Evolutionary conservation across 2,797 vertebrate species (phyloP).

Genomic region (Podarcis lilfordi): DNA sequence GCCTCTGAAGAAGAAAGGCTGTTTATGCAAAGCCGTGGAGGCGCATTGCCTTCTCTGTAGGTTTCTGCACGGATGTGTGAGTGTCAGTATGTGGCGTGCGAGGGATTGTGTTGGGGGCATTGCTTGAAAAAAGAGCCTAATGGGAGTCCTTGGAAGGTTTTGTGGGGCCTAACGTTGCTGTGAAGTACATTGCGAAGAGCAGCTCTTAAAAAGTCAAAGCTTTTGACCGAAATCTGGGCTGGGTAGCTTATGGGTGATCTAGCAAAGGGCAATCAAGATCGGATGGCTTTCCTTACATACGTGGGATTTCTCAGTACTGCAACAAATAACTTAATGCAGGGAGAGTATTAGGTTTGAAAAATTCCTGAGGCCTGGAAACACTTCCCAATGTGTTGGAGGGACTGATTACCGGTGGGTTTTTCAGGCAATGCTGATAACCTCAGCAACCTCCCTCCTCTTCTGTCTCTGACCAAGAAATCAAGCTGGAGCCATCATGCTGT

Average conservation of each 20-base stretch:
- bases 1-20: slow-evolving; percentile 60
- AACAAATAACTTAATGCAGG: slow-evolving; percentile 49
- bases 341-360: slow-evolving; percentile 45
- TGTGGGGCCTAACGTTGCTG: slow-evolving; percentile 83
- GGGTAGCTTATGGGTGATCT: slow-evolving; percentile 59
- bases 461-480: slow-evolving; percentile 50
- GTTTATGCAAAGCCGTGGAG: slow-evolving; percentile 64
- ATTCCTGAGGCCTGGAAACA: slow-evolving; percentile 61
- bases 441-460: slow-evolving; percentile 45
- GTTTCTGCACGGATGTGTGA: slow-evolving; percentile 65
- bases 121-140: slow-evolving; percentile 58
- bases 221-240: slow-evolving; percentile 56
- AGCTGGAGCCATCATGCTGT: slow-evolving; percentile 62
- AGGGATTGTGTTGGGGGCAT: slow-evolving; percentile 54
- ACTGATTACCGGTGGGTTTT: slow-evolving; percentile 34
- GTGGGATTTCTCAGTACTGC: slow-evolving; percentile 62
- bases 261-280: slow-evolving; percentile 77
- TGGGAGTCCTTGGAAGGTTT: slow-evolving; percentile 72
- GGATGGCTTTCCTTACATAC: slow-evolving; percentile 77
- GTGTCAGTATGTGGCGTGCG: slow-evolving; percentile 55
- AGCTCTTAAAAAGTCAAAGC: slow-evolving; percentile 79
- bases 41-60: slow-evolving; percentile 54
- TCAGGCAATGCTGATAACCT: slow-evolving; percentile 43
- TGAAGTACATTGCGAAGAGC: slow-evolving; percentile 71
- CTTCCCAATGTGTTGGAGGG: slow-evolving; percentile 45